These are phyloP conservation scores for Echeneis naucrates DNA, from an alignment of 2,797 vertebrate genomes.

Conservation along the genomic window DNA sequence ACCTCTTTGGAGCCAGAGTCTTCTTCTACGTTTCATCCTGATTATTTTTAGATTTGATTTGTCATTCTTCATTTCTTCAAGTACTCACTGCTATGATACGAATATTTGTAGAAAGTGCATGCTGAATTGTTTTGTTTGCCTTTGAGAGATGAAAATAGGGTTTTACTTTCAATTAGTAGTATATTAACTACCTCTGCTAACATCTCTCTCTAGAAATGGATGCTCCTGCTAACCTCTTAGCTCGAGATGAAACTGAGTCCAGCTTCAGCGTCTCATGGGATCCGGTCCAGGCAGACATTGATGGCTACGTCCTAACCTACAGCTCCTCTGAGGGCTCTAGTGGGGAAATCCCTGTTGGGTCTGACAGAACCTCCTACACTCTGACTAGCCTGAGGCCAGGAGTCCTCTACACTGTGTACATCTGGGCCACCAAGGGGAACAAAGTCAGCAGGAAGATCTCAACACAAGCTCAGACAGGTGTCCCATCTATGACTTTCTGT, in stretches of 20 bases:
- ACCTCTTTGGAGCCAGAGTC: background rate
- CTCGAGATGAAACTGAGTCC: constrained; percentile 82
- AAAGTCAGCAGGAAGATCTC: constrained; percentile 80
- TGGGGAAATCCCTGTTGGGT: constrained; percentile 74
- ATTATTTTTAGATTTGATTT: background rate
- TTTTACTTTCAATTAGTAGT: too few relatives aligned
- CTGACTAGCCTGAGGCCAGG: constrained; percentile 84
- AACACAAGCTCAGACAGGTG: constrained; percentile 85
- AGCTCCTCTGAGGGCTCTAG: constrained; percentile 78
- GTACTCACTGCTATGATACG: constrained; percentile 8
- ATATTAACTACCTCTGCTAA: constrained; percentile 51
- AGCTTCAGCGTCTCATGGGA: constrained; percentile 85
- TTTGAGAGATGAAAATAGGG: constrained; percentile 33
- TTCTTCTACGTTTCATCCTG: background rate
- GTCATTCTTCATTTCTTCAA: background rate
- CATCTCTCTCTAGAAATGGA: constrained; percentile 75
- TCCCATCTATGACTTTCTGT: constrained; percentile 1
- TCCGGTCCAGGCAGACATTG: constrained; percentile 79
- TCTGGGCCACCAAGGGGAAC: constrained; percentile 85
- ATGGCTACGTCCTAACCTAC: constrained; percentile 86
- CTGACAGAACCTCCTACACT: constrained; percentile 72
- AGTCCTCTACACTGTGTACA: constrained; percentile 75
- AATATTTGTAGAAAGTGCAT: constrained; percentile 24
- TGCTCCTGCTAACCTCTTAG: constrained; percentile 82
- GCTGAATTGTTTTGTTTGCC: constrained; percentile 14